Evolutionary conservation across 2,888 invertebrate genomes (phyloP).

Genomic region (Drosophila tanythrix): DNA sequence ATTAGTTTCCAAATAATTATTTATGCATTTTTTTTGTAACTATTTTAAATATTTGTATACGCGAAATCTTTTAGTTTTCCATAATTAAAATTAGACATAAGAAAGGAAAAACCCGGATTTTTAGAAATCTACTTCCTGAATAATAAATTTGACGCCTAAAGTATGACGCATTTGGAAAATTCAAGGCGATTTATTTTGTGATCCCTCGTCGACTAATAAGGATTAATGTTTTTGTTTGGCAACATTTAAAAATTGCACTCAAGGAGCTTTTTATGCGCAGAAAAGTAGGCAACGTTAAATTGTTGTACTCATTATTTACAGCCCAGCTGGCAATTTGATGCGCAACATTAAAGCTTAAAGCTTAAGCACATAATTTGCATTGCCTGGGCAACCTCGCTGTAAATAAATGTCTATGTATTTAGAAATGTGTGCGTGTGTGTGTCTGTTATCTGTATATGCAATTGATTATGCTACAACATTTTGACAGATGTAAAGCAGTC

Average conservation of each 20-base stretch:
- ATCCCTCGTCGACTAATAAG: constrained; percentile 45
- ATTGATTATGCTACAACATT: constrained; percentile 52
- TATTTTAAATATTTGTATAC: no score
- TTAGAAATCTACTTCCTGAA: neutral
- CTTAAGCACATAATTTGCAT: constrained; percentile 57
- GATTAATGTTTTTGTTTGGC: constrained; percentile 45
- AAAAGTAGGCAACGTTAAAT: constrained; percentile 65
- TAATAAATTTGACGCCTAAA: neutral
- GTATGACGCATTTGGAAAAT: neutral
- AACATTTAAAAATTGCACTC: constrained; percentile 62
- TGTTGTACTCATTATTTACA: constrained; percentile 38
- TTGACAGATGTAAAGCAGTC: constrained; percentile 21
- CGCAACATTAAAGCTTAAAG: constrained; percentile 70
- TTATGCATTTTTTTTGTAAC: no score
- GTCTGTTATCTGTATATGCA: constrained; percentile 36
- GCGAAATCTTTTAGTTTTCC: no score
- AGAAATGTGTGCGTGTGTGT: constrained; percentile 4
- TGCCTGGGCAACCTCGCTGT: constrained; percentile 34
- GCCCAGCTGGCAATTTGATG: constrained; percentile 55
- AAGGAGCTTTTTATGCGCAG: constrained; percentile 49
- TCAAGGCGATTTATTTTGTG: neutral
- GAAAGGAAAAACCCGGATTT: neutral
- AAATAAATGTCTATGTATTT: constrained; percentile 10
- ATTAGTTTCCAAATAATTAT: no score
- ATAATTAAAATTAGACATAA: neutral